These are phyloP conservation scores for Crossoptilon crossoptilon DNA, from an alignment of 2,797 vertebrate genomes.

Conservation along the genomic window DNA sequence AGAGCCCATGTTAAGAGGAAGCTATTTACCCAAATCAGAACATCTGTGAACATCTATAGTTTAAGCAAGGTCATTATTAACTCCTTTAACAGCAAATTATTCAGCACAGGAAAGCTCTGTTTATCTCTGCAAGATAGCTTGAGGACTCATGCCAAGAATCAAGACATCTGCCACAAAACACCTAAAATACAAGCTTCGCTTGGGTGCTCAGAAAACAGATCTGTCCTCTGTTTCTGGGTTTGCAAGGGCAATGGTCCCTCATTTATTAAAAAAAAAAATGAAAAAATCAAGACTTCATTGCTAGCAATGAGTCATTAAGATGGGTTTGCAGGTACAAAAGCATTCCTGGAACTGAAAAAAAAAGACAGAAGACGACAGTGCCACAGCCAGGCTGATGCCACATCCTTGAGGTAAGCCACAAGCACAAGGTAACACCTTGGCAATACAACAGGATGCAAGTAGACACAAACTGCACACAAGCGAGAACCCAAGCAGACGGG, in stretches of 20 bases:
- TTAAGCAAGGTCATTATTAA: neutral
- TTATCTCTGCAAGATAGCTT: neutral
- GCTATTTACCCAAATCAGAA: neutral
- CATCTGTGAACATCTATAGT: neutral
- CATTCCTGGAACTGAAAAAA: neutral
- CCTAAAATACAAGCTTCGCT: neutral
- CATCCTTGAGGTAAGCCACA: rapidly evolving
- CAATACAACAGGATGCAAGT: neutral
- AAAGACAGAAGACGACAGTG: neutral
- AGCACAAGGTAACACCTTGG: neutral
- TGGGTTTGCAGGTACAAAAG: neutral
- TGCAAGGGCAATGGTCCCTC: neutral
- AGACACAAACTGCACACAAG: neutral
- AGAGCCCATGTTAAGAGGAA: neutral
- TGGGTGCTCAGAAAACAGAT: neutral
- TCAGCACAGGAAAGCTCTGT: neutral
- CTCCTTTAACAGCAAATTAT: neutral
- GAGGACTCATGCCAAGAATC: neutral
- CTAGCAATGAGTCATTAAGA: neutral
- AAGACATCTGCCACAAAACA: neutral
- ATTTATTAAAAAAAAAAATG: neutral
- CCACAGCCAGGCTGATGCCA: neutral
- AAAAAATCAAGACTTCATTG: neutral
- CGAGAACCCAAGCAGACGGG: neutral
- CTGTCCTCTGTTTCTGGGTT: neutral